Conservation (phyloP, 2,888 invertebrate genomes). For the Ashinkailepas kermadecensis region DNA sequence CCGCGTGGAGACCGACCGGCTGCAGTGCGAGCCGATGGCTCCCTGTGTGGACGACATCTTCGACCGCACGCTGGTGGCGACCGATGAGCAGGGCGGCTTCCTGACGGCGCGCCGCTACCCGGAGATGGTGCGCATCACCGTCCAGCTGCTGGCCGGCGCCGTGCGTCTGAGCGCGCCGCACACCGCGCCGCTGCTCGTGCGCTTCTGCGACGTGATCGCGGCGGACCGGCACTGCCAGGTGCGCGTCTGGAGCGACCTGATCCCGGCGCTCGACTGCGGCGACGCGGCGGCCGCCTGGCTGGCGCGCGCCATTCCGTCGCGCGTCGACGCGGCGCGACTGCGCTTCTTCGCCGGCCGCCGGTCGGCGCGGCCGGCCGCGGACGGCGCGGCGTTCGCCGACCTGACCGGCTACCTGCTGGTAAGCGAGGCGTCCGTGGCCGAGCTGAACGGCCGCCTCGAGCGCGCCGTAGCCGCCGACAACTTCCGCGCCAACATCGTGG, state of each 20-base stretch:
- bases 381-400: conserved; percentile 46
- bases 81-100: conserved; percentile 42
- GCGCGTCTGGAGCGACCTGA: conserved; percentile 42
- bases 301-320: conserved; percentile 43
- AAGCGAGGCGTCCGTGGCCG: conserved; percentile 57
- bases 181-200: neutral
- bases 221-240: neutral
- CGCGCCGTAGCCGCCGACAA: conserved; percentile 48
- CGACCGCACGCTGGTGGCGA: neutral
- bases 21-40: neutral
- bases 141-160: conserved; percentile 31
- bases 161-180: neutral
- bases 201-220: neutral
- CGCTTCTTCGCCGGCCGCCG: neutral
- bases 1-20: neutral
- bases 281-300: conserved; percentile 65
- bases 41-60: neutral
- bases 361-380: neutral
- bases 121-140: conserved; percentile 45
- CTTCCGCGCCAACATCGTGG: conserved; percentile 63
- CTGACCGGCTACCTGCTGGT: conserved; percentile 60
- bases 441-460: conserved; percentile 54
- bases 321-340: neutral
- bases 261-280: conserved; percentile 64
- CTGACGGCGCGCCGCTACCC: conserved; percentile 46